Evolutionary conservation across 2,888 invertebrate genomes (phyloP).

Genomic region (Psylliodes chrysocephalus): DNA sequence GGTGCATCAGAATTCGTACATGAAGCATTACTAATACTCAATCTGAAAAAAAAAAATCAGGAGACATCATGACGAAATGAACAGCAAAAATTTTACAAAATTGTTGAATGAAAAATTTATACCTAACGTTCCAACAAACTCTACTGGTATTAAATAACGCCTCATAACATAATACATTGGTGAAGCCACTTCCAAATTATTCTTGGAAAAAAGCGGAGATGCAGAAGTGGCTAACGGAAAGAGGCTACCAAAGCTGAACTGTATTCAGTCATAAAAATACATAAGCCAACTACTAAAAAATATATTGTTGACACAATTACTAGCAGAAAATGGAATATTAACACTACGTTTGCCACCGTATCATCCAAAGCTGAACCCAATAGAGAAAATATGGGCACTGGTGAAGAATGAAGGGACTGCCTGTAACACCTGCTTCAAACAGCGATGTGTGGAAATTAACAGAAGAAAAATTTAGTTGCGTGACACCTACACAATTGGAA

Average conservation of each 20-base stretch:
- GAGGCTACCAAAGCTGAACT: background rate
- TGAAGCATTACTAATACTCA: conserved; percentile 12
- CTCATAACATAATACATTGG: background rate
- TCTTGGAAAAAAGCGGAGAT: conserved; percentile 9
- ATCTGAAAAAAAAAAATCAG: conserved; percentile 26
- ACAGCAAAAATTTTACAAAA: conserved; percentile 30
- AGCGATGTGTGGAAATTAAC: background rate
- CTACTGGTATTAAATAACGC: background rate
- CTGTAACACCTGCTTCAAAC: background rate
- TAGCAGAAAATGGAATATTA: background rate
- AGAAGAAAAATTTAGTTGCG: background rate
- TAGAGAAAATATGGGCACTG: background rate
- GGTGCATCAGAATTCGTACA: conserved; percentile 34
- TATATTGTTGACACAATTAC: too few relatives aligned
- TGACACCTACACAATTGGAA: background rate
- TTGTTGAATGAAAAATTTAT: conserved; percentile 32
- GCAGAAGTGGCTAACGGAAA: background rate
- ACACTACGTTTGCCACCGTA: background rate
- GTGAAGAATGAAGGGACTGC: background rate
- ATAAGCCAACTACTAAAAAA: background rate
- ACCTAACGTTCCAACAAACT: conserved; percentile 21
- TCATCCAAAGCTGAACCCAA: background rate
- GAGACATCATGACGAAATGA: conserved; percentile 36
- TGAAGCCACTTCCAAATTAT: background rate
- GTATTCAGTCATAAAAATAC: background rate